Evolutionary conservation across 2,888 invertebrate species (phyloP).

Genomic region (Xestobium rufovillosum): DNA sequence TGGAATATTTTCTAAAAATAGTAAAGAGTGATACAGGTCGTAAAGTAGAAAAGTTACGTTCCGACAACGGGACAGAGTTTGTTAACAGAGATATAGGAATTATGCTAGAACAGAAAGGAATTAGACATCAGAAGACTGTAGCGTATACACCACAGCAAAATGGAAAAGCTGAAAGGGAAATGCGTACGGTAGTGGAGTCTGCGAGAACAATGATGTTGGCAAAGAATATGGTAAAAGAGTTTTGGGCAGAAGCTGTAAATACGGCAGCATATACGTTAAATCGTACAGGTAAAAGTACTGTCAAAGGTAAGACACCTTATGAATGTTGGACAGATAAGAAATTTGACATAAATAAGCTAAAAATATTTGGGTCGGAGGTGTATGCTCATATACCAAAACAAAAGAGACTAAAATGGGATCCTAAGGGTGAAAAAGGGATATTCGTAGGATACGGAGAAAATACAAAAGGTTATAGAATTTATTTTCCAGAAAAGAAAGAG

Average conservation of each 20-base stretch:
- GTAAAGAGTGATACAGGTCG: slow-evolving; percentile 15
- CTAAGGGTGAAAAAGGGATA: slow-evolving; percentile 30
- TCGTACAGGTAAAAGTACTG: slow-evolving; percentile 19
- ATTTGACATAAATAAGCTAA: slow-evolving; percentile 30
- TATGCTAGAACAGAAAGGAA: slow-evolving; percentile 22
- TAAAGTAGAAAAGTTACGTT: slow-evolving; percentile 18
- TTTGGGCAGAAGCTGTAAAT: slow-evolving; percentile 34
- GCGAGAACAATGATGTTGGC: slow-evolving; percentile 28
- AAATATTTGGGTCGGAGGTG: slow-evolving; percentile 35
- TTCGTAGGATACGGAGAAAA: slow-evolving; percentile 35
- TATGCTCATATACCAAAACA: slow-evolving; percentile 35
- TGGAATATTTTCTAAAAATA: slow-evolving; percentile 16
- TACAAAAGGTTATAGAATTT: slow-evolving; percentile 21
- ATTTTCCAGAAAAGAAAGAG: slow-evolving; percentile 17
- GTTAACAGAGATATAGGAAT: slow-evolving; percentile 15
- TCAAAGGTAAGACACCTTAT: slow-evolving; percentile 27
- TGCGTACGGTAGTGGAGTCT: slow-evolving; percentile 32
- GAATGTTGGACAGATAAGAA: slow-evolving; percentile 34
- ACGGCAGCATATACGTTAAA: slow-evolving; percentile 22
- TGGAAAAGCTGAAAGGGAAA: slow-evolving; percentile 34
- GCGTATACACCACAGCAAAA: slow-evolving; percentile 29
- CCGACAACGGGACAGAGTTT: slow-evolving; percentile 26
- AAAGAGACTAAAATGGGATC: slow-evolving; percentile 31
- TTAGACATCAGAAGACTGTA: slow-evolving; percentile 21
- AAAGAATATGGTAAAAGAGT: slow-evolving; percentile 21